A percentile compares a stretch with the other conserved stretches of the same genome.
Conservation (phyloP, 2,113 vertebrate species). For the Nothoprocta perdicaria region DNA sequence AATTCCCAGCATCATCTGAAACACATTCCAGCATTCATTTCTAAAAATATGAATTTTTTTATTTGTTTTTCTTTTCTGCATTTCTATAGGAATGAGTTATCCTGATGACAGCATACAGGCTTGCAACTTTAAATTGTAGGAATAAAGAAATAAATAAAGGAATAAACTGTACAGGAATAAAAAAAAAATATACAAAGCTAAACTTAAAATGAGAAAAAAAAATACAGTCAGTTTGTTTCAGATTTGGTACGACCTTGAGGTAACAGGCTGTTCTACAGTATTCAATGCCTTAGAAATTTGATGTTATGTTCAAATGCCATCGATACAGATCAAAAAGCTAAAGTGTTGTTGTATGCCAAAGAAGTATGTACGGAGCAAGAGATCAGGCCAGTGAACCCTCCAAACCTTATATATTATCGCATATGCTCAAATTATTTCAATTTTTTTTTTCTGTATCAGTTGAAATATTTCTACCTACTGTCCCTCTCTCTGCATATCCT, state of each 20-base stretch:
- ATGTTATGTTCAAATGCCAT: background rate
- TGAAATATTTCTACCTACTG: background rate
- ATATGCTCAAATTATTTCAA: background rate
- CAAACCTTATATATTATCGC: background rate
- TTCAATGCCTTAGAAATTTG: background rate
- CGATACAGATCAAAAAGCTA: background rate
- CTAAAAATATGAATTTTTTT: background rate
- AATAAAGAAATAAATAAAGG: background rate
- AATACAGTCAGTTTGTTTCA: background rate
- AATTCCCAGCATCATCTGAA: constrained; percentile 29
- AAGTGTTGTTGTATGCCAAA: background rate
- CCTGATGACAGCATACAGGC: background rate
- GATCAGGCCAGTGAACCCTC: background rate
- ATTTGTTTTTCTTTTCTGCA: background rate
- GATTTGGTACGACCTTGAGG: background rate
- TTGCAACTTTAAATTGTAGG: background rate
- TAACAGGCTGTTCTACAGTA: background rate
- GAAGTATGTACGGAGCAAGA: rapidly evolving
- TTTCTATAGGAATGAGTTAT: background rate
- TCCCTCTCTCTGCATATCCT: background rate
- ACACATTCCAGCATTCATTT: background rate
- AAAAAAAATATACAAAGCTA: background rate
- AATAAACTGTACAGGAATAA: background rate
- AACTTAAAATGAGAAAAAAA: background rate
- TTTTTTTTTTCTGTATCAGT: background rate